These are phyloP conservation scores for Atopsyche davidsoni DNA, from an alignment of 1,140 invertebrate genomes.

Conservation along the genomic window DNA sequence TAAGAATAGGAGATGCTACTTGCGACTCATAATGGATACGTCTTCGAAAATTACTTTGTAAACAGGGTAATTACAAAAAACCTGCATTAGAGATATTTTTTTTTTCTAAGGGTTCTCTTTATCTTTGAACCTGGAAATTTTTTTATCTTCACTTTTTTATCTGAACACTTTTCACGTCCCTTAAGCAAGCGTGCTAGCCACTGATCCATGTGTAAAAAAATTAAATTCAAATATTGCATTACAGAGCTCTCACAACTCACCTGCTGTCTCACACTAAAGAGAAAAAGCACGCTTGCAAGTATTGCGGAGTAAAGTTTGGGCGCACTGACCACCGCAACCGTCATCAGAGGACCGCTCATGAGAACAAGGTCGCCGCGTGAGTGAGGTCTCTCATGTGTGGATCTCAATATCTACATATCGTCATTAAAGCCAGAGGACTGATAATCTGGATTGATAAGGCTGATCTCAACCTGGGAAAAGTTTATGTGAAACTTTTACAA, in stretches of 20 bases:
- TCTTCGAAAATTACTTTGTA: too few species aligned
- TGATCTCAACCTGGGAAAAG: not conserved
- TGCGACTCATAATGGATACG: too few species aligned
- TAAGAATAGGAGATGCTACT: too few species aligned
- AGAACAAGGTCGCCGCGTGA: constrained; percentile 5
- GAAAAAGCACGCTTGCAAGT: constrained; percentile 38
- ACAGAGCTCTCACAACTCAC: constrained; percentile 37
- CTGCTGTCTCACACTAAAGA: constrained; percentile 41
- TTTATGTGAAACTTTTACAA: not conserved
- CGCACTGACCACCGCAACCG: constrained; percentile 42
- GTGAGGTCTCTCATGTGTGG: not conserved
- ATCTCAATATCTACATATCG: too few species aligned
- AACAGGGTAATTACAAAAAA: too few species aligned
- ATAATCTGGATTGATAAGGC: not conserved
- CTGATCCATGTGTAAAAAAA: not conserved
- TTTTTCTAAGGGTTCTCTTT: not conserved
- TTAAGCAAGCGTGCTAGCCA: not conserved
- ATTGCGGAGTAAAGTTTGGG: constrained; percentile 40
- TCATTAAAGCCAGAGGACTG: too few species aligned
- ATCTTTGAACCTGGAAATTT: not conserved
- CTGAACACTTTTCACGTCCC: not conserved
- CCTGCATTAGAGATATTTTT: not conserved
- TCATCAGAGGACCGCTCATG: constrained; percentile 41
- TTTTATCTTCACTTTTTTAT: not conserved
- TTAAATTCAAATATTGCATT: constrained; percentile 5